Evolutionary conservation across 1,140 invertebrate species (phyloP).

Genomic region (Atta colombica): DNA sequence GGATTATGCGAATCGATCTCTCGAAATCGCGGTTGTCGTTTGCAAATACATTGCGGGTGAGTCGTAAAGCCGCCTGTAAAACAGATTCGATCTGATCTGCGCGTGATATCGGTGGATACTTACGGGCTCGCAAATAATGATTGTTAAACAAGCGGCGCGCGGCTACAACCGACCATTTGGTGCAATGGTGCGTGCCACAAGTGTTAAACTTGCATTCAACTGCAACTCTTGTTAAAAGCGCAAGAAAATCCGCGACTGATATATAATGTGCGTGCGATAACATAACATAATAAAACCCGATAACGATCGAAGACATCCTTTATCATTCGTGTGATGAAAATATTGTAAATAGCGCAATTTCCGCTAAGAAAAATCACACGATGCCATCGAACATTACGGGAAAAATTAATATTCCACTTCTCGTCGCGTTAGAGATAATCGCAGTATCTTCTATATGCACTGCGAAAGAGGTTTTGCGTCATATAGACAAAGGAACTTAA

Average conservation of each 20-base stretch:
- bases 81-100: constrained; percentile 81
- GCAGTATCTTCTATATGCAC: neutral
- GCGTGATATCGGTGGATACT: constrained; percentile 77
- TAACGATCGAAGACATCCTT: neutral
- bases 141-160: constrained; percentile 81
- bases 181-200: constrained; percentile 77
- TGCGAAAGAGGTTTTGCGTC: constrained; percentile 7
- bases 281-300: neutral
- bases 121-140: constrained; percentile 83
- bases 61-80: constrained; percentile 55
- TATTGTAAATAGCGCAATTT: constrained; percentile 35
- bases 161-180: constrained; percentile 62
- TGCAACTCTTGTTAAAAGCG: constrained; percentile 79
- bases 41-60: constrained; percentile 74
- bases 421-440: constrained; percentile 10
- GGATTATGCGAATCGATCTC: constrained; percentile 69
- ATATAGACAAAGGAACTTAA: constrained; percentile 70
- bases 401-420: constrained; percentile 29
- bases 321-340: constrained; percentile 4
- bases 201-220: constrained; percentile 76
- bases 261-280: constrained; percentile 54
- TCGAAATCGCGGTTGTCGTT: constrained; percentile 60
- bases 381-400: constrained; percentile 19
- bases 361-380: neutral
- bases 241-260: constrained; percentile 64